Conservation (phyloP, 2,797 vertebrate genomes). For the Alectoris magna region DNA sequence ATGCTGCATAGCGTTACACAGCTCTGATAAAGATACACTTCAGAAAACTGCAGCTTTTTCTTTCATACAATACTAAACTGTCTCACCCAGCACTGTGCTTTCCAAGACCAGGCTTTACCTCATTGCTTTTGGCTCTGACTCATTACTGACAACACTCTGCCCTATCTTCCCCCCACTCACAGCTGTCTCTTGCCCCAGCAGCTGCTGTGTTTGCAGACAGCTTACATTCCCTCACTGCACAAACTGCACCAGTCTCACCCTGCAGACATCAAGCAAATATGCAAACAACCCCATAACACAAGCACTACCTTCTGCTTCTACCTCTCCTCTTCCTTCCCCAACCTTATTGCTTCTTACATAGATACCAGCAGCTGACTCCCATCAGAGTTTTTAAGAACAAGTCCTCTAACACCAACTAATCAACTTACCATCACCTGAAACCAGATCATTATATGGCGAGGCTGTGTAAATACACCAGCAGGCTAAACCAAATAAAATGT, state of each 20-base stretch:
- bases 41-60: neutral
- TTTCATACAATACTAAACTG: neutral
- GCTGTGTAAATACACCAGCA: conserved; percentile 24
- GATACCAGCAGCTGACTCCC: neutral
- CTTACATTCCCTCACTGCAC: neutral
- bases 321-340: accelerated
- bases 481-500: neutral
- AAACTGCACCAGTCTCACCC: neutral
- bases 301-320: accelerated
- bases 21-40: neutral
- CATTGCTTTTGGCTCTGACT: neutral
- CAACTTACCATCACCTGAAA: conserved; percentile 5
- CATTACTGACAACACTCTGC: neutral
- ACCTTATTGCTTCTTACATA: neutral
- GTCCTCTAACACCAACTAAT: neutral
- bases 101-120: neutral
- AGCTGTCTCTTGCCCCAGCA: neutral
- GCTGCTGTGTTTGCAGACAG: neutral
- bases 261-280: neutral
- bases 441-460: neutral
- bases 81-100: neutral
- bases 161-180: neutral
- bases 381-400: neutral
- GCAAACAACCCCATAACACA: neutral
- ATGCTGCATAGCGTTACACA: neutral